Conservation (phyloP, 2,797 vertebrate genomes). For the Octomys mimax region DNA sequence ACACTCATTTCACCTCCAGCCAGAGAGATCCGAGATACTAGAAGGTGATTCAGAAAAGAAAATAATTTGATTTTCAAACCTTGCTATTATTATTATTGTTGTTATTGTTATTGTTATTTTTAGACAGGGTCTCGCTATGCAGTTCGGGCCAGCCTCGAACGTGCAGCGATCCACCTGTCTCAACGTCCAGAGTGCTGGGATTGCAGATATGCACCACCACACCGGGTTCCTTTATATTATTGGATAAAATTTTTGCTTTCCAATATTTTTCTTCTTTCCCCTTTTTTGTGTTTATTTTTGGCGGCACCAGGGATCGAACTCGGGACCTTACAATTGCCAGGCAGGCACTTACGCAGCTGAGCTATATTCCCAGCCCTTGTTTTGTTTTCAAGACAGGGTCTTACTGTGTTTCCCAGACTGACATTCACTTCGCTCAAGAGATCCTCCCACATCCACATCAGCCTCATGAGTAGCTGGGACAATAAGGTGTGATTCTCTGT, state of each 20-base stretch:
- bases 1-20: constrained; percentile 34
- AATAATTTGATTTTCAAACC: constrained; percentile 56
- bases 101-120: too few species aligned
- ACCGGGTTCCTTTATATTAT: neutral
- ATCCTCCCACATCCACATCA: neutral
- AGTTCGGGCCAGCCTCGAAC: too few species aligned
- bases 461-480: neutral
- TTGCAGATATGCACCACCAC: too few species aligned
- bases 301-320: too few species aligned
- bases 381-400: neutral
- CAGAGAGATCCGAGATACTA: constrained; percentile 31
- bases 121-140: too few species aligned
- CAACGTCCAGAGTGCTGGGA: too few species aligned
- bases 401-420: neutral
- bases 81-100: neutral
- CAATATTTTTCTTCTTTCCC: neutral
- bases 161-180: too few species aligned
- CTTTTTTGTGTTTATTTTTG: neutral
- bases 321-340: too few species aligned
- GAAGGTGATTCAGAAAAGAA: constrained; percentile 38
- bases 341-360: too few species aligned
- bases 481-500: neutral
- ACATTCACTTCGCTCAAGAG: neutral
- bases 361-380: neutral
- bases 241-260: constrained; percentile 14